phyloP scores from a whole-genome alignment of 2,113 vertebrate species.

The Corydoras sp. region DNA sequence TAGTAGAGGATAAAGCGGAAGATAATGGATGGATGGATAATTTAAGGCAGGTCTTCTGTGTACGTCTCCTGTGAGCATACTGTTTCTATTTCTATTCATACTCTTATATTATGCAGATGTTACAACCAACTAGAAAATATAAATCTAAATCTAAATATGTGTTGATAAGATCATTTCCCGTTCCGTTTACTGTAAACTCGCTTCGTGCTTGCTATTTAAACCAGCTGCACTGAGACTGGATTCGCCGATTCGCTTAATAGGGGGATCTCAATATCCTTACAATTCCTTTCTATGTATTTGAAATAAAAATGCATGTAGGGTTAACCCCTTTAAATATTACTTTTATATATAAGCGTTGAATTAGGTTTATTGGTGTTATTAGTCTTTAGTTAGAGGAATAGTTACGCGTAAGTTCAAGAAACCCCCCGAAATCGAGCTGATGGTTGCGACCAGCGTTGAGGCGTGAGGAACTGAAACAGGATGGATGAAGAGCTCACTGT shows the following conservation, averaged over 20 bases:
- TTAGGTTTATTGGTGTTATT: background rate
- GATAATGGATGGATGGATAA: too few species aligned
- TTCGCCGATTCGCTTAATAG: background rate
- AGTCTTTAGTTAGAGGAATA: too few species aligned
- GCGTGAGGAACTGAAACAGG: conserved; percentile 42
- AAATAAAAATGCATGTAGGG: background rate
- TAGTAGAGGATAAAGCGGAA: too few species aligned
- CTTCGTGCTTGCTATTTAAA: conserved; percentile 26
- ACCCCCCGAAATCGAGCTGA: background rate
- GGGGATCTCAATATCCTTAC: background rate
- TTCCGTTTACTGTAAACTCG: background rate
- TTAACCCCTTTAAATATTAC: background rate
- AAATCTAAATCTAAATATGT: too few species aligned
- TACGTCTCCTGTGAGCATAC: too few species aligned
- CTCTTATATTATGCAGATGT: too few species aligned
- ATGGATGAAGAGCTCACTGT: conserved; percentile 13
- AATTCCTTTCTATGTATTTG: background rate
- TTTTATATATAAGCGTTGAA: background rate
- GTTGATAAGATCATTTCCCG: too few species aligned
- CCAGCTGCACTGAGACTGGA: conserved; percentile 23
- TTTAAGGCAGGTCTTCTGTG: too few species aligned
- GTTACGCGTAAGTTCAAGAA: too few species aligned
- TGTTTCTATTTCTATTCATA: too few species aligned
- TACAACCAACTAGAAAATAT: too few species aligned
- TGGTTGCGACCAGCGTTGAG: conserved; percentile 21